Base-by-base conservation (phyloP, 1,140 invertebrate genomes). In the Samia ricini region DNA sequence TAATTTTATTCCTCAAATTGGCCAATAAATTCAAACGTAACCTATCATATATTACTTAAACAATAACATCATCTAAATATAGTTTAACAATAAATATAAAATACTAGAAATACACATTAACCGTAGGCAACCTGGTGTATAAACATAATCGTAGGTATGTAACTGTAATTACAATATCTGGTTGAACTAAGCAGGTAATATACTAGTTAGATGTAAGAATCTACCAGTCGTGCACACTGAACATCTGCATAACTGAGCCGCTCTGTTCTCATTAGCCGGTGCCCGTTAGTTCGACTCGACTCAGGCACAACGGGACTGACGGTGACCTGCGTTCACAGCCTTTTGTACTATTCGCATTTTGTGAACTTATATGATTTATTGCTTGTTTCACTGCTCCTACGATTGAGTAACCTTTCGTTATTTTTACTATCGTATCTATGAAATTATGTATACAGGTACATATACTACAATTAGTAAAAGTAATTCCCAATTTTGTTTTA, bases 161-260 rank as follows among this genome's bases (percentile, higher is more conserved):
- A 42, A 42, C 33, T 42, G 33, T 42, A 42, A 42, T 42, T 29
- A 29, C 10, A 29, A 8, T 42, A 42, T 15, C 33, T 42, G 33
- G 33, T 42, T 42, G 33, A 8, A 15, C 10, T 42, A 42, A 42
- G 33, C 33, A 42, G 33, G 33, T 42, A 42, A 42, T 42, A 42
- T 42, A 42, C 33, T 10, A 42, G 33, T 12, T 42, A 42, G 33
- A 42, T 42, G 33, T 42, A 42, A 42, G 33, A 10, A 15, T 15
- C 33, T 15, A 42, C 33, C 33, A 42, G 33, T 42, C 33, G 33
- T 42, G 33, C 33, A 42, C 33, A 4, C 33, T 42, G 33, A 42
- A 42, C 33, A 42, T 84, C 80, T 83, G 82, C 83, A 85, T 88
- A 88, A 80, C 83, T 79, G 77, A 79, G 75, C 74, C 72, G 76